Evolutionary conservation across 1,140 invertebrate genomes (phyloP).

Genomic region (Diorhabda elongata): DNA sequence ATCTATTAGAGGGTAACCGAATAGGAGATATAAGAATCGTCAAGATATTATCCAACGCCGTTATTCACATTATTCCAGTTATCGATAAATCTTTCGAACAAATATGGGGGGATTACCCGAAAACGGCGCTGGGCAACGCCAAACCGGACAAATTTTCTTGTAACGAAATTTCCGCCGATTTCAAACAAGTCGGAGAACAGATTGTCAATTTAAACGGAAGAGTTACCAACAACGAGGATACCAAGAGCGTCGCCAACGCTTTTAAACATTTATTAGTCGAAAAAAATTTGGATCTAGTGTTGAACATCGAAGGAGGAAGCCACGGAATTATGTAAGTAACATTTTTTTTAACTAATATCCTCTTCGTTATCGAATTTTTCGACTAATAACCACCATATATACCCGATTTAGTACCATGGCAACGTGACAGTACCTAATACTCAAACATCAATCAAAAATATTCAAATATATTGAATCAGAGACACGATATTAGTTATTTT

Average conservation of each 20-base stretch:
- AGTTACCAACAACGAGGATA: slow-evolving; percentile 34
- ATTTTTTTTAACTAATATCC: slow-evolving; percentile 10
- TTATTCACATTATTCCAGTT: slow-evolving; percentile 77
- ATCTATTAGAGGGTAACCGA: slow-evolving; percentile 68
- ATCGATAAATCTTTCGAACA: slow-evolving; percentile 57
- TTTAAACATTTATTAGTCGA: slow-evolving; percentile 55
- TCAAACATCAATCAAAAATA: no score
- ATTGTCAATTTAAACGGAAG: slow-evolving; percentile 33
- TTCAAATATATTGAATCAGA: no score
- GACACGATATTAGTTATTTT: no score
- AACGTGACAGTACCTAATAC: no score
- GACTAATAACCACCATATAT: no score
- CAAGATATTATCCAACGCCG: slow-evolving; percentile 63
- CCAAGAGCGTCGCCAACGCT: slow-evolving; percentile 51
- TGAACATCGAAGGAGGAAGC: slow-evolving; percentile 62
- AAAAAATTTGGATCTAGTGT: slow-evolving; percentile 58
- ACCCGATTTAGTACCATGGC: no score
- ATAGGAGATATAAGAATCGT: slow-evolving; percentile 52
- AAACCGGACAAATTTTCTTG: slow-evolving; percentile 54
- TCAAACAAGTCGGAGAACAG: slow-evolving; percentile 43
- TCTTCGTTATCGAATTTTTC: background rate
- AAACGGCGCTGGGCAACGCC: slow-evolving; percentile 27
- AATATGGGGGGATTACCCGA: slow-evolving; percentile 43
- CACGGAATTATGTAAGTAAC: slow-evolving; percentile 53
- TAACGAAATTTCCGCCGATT: slow-evolving; percentile 52